A percentile compares a stretch with the other conserved stretches of the same genome.
Evolutionary conservation across 2,888 invertebrate genomes (phyloP).

Genomic region (Plagodis dolabraria): DNA sequence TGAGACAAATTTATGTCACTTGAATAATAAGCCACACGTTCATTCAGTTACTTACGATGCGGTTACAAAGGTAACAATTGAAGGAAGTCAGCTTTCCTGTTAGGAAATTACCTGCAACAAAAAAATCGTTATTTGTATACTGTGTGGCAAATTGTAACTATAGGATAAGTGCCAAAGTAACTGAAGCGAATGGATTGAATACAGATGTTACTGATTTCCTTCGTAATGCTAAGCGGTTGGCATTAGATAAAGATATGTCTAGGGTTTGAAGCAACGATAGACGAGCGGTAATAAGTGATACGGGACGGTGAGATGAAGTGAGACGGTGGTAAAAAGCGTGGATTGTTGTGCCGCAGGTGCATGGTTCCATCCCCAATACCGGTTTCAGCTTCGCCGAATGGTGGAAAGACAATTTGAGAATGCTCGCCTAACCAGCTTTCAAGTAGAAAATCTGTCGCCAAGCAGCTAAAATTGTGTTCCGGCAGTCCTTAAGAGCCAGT

Average conservation of each 20-base stretch:
- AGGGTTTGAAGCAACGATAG: too few species aligned
- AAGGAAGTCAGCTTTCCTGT: conserved; percentile 61
- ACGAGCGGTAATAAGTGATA: too few species aligned
- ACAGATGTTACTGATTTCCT: conserved; percentile 21
- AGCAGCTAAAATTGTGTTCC: too few species aligned
- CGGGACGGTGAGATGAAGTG: too few species aligned
- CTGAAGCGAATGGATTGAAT: conserved; percentile 19
- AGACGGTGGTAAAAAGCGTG: too few species aligned
- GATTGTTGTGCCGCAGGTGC: too few species aligned
- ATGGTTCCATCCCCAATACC: too few species aligned
- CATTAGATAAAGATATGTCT: not conserved
- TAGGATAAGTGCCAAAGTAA: conserved; percentile 27
- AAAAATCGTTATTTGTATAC: conserved; percentile 51
- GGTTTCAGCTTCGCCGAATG: too few species aligned
- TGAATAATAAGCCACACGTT: conserved; percentile 49
- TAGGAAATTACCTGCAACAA: conserved; percentile 72
- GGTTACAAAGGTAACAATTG: conserved; percentile 55
- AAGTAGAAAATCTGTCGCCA: too few species aligned
- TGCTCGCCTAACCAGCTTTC: too few species aligned
- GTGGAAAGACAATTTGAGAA: too few species aligned
- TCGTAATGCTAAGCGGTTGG: not conserved
- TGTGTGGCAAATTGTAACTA: conserved; percentile 32
- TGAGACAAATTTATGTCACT: conserved; percentile 69
- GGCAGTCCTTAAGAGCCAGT: too few species aligned
- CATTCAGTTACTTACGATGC: conserved; percentile 47